Conservation (phyloP, 2,797 vertebrate genomes). For the Tamandua tetradactyla region DNA sequence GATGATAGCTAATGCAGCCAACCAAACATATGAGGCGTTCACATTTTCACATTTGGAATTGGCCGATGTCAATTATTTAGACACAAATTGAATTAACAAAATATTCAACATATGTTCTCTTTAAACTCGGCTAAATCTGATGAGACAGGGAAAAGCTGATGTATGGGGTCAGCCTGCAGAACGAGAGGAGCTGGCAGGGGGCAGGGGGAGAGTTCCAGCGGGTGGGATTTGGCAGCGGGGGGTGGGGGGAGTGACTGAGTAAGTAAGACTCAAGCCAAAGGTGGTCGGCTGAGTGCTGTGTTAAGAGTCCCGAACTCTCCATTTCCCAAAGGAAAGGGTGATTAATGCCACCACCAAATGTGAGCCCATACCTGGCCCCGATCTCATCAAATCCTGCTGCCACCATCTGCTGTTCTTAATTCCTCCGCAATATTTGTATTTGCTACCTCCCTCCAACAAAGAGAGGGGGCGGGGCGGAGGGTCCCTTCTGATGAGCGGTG, state of each 20-base stretch:
- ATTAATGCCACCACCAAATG: constrained; percentile 83
- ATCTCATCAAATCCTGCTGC: constrained; percentile 87
- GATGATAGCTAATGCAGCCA: constrained; percentile 55
- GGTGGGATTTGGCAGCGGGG: constrained; percentile 60
- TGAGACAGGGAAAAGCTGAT: constrained; percentile 59
- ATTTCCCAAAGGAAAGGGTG: constrained; percentile 83
- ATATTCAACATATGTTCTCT: constrained; percentile 83
- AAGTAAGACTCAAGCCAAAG: constrained; percentile 83
- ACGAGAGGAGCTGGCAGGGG: constrained; percentile 40
- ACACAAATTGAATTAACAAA: constrained; percentile 85
- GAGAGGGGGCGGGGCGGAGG: constrained; percentile 65
- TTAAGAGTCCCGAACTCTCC: constrained; percentile 79
- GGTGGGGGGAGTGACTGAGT: constrained; percentile 79
- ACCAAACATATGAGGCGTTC: constrained; percentile 74
- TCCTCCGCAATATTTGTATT: constrained; percentile 88
- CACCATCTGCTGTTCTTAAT: constrained; percentile 89
- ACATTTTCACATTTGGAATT: constrained; percentile 61
- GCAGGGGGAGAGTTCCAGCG: constrained; percentile 53
- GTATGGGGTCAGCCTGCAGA: constrained; percentile 51
- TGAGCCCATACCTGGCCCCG: constrained; percentile 86
- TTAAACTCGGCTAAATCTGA: constrained; percentile 81
- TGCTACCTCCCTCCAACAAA: constrained; percentile 84
- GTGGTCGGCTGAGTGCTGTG: constrained; percentile 80
- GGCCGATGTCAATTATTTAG: constrained; percentile 81
- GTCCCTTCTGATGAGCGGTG: background rate